Percentiles rank a stretch among this genome's conserved stretches.
phyloP scores from a whole-genome alignment of 1,140 invertebrate species.

The Prorops nasuta region DNA sequence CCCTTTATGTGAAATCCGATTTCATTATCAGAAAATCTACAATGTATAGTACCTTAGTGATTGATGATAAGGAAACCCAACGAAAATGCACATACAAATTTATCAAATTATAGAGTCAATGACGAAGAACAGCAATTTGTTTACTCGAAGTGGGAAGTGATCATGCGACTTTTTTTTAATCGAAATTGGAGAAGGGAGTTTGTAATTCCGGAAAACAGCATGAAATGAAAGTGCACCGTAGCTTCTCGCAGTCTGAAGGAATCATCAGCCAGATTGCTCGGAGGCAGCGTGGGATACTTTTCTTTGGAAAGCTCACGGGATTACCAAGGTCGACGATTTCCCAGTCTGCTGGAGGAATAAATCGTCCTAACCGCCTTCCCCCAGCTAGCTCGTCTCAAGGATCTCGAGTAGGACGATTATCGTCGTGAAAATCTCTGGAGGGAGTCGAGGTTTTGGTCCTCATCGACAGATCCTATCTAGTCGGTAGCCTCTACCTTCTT shows the following conservation, averaged over 20 bases:
- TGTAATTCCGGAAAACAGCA: conserved; percentile 9
- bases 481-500: conserved; percentile 15
- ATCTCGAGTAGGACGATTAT: conserved; percentile 35
- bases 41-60: no score
- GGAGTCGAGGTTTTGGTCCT: conserved; percentile 21
- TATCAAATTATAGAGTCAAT: no score
- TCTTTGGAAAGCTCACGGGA: conserved; percentile 20
- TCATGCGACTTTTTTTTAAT: no score
- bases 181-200: conserved; percentile 4
- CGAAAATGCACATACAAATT: no score
- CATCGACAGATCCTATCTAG: conserved; percentile 35
- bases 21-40: no score
- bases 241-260: conserved; percentile 1
- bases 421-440: conserved; percentile 31
- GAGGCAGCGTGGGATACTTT: conserved; percentile 21
- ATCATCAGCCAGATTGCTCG: conserved; percentile 29
- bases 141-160: no score
- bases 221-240: conserved; percentile 12
- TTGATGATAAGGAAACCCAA: no score
- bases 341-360: conserved; percentile 29
- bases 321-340: conserved; percentile 33
- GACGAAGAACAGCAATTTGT: no score
- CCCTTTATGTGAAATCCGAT: no score
- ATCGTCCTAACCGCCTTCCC: not conserved
- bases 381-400: conserved; percentile 14